These are phyloP conservation scores for Arenaria interpres DNA, from an alignment of 2,113 vertebrate species.

Conservation along the genomic window DNA sequence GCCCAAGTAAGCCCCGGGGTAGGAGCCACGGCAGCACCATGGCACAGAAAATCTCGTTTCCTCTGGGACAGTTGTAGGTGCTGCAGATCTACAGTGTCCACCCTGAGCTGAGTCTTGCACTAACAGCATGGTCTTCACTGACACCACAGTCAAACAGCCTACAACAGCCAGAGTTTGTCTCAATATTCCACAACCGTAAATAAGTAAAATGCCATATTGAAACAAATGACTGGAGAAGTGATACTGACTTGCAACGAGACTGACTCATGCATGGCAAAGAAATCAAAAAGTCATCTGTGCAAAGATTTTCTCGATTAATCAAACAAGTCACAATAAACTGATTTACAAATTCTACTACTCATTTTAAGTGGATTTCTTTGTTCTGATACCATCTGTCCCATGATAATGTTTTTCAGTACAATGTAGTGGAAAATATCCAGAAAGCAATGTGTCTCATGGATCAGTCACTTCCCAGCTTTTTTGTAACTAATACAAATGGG, in stretches of 20 bases:
- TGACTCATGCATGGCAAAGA: background rate
- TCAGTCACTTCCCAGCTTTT: constrained; percentile 2
- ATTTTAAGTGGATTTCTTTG: background rate
- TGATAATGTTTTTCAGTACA: background rate
- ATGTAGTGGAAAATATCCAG: background rate
- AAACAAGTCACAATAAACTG: background rate
- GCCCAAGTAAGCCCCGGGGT: background rate
- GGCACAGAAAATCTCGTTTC: background rate
- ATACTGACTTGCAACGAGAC: background rate
- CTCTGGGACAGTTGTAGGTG: background rate
- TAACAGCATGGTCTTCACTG: background rate
- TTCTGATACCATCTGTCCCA: background rate
- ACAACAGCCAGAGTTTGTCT: background rate
- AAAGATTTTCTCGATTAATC: background rate
- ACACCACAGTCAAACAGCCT: accelerated
- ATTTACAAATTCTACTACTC: background rate
- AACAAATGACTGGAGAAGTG: background rate
- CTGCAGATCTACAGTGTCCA: background rate
- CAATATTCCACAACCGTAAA: background rate
- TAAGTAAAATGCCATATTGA: background rate
- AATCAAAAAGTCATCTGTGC: background rate
- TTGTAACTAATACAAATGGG: constrained; percentile 37
- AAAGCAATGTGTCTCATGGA: background rate
- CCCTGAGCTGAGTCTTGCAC: background rate
- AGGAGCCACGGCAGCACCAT: background rate